A percentile compares a stretch with the other conserved stretches of the same genome.
Evolutionary conservation across 1,140 invertebrate species (phyloP).

Genomic region (Steinernema feltiae): DNA sequence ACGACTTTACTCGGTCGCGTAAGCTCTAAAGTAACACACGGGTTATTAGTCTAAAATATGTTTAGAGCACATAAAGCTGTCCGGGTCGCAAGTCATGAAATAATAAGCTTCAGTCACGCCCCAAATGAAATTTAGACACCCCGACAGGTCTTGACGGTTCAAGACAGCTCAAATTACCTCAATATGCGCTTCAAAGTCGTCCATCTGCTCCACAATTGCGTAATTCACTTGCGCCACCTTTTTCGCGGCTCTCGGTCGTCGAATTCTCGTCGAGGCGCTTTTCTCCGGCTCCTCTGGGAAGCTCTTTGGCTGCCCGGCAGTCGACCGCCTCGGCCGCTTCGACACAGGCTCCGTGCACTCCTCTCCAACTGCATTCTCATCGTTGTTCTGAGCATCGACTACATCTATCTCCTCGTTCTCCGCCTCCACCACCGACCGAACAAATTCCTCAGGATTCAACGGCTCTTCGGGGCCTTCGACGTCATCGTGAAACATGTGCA

Average conservation of each 20-base stretch:
- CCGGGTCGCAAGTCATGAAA: no score
- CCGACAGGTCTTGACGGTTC: neutral
- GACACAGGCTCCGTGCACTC: neutral
- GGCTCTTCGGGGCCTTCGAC: neutral
- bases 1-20: neutral
- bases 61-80: no score
- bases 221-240: neutral
- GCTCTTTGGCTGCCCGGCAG: no score
- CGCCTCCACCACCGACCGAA: neutral
- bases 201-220: neutral
- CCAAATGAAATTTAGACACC: no score
- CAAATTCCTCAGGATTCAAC: neutral
- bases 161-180: neutral
- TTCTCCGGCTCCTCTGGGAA: no score
- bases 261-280: no score
- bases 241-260: neutral
- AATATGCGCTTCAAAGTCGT: neutral
- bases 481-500: conserved; percentile 1
- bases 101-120: no score
- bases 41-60: neutral
- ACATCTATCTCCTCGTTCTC: neutral
- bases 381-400: neutral
- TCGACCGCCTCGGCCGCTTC: neutral
- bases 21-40: neutral
- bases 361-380: neutral